Percentiles rank a stretch among this genome's conserved stretches.
These are phyloP conservation scores for Eumaeus atala DNA, from an alignment of 1,140 invertebrate genomes.

Conservation along the genomic window DNA sequence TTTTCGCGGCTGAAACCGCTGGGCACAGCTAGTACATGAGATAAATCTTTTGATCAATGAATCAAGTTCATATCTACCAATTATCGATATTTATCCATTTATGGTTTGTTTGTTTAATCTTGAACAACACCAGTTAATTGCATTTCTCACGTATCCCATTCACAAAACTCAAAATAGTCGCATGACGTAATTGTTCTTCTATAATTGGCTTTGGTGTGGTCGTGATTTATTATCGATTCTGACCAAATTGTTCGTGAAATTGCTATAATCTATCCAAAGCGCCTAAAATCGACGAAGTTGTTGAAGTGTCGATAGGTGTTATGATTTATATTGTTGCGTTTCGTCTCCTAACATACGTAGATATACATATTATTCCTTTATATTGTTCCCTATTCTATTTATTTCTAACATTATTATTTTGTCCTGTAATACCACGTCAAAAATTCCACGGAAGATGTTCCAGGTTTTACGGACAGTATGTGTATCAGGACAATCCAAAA, in stretches of 20 bases:
- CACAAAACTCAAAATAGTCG: constrained; percentile 28
- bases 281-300: constrained; percentile 1
- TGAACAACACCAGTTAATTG: constrained; percentile 34
- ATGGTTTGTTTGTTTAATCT: constrained; percentile 26
- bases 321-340: not conserved
- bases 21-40: too few relatives aligned
- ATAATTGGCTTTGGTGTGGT: constrained; percentile 14
- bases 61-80: constrained; percentile 22
- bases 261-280: constrained; percentile 4
- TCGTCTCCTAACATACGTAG: too few relatives aligned
- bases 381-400: too few relatives aligned
- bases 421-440: too few relatives aligned
- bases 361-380: too few relatives aligned
- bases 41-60: constrained; percentile 23
- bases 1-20: not conserved
- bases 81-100: constrained; percentile 27
- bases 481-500: too few relatives aligned
- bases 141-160: constrained; percentile 34
- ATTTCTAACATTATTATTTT: too few relatives aligned
- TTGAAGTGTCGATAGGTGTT: not conserved
- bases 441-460: too few relatives aligned
- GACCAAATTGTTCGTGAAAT: constrained; percentile 12
- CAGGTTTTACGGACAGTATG: too few relatives aligned
- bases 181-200: constrained; percentile 42
- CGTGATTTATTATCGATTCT: constrained; percentile 24